phyloP scores from a whole-genome alignment of 1,140 invertebrate species.

The Solen grandis region DNA sequence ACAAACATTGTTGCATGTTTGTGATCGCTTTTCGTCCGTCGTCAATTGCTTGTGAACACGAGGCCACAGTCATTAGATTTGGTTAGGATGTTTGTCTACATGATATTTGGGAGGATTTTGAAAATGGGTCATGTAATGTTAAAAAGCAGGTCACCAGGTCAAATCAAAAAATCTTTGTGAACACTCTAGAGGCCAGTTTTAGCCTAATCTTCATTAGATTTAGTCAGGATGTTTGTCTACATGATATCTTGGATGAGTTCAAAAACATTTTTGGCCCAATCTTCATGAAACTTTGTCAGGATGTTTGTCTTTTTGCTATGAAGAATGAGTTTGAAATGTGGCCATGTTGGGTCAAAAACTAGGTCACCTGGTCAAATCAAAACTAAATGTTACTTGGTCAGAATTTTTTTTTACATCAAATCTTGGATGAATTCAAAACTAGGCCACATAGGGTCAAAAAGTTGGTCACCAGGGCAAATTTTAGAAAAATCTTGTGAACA shows the following conservation, averaged over 20 bases:
- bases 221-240: background rate
- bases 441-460: background rate
- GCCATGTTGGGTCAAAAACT: background rate
- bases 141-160: background rate
- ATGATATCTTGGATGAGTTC: background rate
- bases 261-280: background rate
- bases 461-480: background rate
- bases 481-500: background rate
- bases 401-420: background rate
- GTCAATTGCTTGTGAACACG: slow-evolving; percentile 1
- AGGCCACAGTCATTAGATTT: slow-evolving; percentile 17
- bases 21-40: too few species aligned
- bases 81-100: slow-evolving; percentile 35
- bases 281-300: background rate
- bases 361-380: background rate
- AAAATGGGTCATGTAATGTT: background rate
- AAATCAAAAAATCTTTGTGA: slow-evolving; percentile 16
- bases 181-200: background rate
- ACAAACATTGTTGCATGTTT: too few species aligned
- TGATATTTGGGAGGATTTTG: slow-evolving; percentile 2
- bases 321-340: background rate
- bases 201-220: background rate
- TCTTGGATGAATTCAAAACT: background rate
- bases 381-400: background rate
- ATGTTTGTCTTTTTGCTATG: background rate